Evolutionary conservation across 1,140 invertebrate genomes (phyloP).

Genomic region (Anoplolepis gracilipes): DNA sequence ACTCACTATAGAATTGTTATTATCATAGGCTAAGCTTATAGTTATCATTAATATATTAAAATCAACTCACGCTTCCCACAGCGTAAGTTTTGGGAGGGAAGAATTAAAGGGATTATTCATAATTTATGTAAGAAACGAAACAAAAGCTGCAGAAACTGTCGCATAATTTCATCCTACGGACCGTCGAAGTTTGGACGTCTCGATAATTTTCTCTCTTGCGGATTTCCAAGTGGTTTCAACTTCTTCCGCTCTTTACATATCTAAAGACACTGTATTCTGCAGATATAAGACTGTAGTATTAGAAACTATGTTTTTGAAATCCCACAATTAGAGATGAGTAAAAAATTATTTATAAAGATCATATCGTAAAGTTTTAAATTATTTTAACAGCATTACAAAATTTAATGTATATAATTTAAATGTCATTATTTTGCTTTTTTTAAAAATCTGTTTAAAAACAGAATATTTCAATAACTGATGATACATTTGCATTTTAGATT

Average conservation of each 20-base stretch:
- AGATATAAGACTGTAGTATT: slow-evolving; percentile 14
- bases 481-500: background rate
- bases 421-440: background rate
- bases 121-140: slow-evolving; percentile 75
- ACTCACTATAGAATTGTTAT: background rate
- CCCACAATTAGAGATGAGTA: background rate
- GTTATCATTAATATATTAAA: slow-evolving; percentile 54
- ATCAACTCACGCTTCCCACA: slow-evolving; percentile 54
- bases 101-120: slow-evolving; percentile 72
- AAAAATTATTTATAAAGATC: slow-evolving; percentile 5
- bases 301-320: slow-evolving; percentile 15
- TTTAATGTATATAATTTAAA: background rate
- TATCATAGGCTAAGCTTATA: background rate
- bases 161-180: slow-evolving; percentile 68
- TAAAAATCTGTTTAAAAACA: background rate
- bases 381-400: background rate
- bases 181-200: slow-evolving; percentile 69
- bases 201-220: slow-evolving; percentile 62
- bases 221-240: slow-evolving; percentile 53
- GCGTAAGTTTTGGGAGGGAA: slow-evolving; percentile 59
- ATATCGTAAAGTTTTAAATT: background rate
- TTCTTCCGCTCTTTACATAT: slow-evolving; percentile 44
- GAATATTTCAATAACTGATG: slow-evolving; percentile 6
- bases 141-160: slow-evolving; percentile 70
- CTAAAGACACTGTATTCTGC: background rate